A percentile compares a stretch with the other conserved stretches of the same genome.
Conservation (phyloP, 2,797 vertebrate genomes). For the Rhadinocentrus ornatus region DNA sequence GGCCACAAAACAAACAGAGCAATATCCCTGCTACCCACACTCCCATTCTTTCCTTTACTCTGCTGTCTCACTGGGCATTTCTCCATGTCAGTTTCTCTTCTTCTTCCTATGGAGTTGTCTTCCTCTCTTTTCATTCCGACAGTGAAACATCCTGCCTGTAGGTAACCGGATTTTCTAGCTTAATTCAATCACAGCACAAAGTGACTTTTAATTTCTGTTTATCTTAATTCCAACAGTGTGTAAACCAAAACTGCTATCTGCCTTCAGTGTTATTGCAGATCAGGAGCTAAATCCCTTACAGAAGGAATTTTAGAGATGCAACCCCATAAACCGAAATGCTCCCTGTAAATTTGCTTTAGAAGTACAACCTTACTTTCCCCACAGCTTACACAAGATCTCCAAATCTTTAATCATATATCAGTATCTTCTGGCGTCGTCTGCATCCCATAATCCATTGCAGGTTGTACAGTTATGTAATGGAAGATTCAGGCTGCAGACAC, state of each 20-base stretch:
- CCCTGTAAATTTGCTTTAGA: not conserved
- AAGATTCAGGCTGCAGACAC: not conserved
- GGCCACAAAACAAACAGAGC: conserved; percentile 56
- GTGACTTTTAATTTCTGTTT: conserved; percentile 38
- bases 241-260: conserved; percentile 27
- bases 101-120: conserved; percentile 1
- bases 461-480: not conserved
- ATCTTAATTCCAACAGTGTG: conserved; percentile 31
- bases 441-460: conserved; percentile 12
- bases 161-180: conserved; percentile 32
- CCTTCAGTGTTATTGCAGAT: conserved; percentile 10
- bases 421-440: not conserved
- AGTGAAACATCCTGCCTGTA: conserved; percentile 22
- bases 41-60: conserved; percentile 11
- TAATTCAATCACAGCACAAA: conserved; percentile 48
- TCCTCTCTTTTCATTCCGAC: conserved; percentile 15
- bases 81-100: conserved; percentile 18
- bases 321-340: not conserved
- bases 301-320: not conserved
- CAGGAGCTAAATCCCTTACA: not conserved
- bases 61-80: conserved; percentile 22
- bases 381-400: not conserved
- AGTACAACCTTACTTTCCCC: not conserved
- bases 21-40: conserved; percentile 33
- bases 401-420: not conserved